Evolutionary conservation across 2,113 vertebrate genomes (phyloP).

Genomic region (Dromiciops gliroides): DNA sequence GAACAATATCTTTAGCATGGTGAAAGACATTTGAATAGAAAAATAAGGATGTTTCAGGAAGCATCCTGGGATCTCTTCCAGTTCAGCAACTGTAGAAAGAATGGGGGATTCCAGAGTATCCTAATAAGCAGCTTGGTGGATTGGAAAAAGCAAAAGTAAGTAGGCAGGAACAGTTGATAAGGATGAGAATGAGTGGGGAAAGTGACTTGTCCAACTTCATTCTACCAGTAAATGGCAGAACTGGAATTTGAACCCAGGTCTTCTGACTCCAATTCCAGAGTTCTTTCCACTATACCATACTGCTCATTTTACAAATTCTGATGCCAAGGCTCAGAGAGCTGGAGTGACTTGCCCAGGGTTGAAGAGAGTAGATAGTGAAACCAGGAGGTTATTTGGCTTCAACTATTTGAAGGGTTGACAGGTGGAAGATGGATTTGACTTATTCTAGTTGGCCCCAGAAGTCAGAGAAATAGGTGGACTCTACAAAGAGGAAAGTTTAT

Average conservation of each 20-base stretch:
- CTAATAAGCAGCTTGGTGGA: not conserved
- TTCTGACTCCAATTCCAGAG: not conserved
- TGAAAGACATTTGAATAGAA: not conserved
- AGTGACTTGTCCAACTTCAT: not conserved
- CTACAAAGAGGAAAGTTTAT: not conserved
- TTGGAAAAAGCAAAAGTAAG: not conserved
- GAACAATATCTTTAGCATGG: not conserved
- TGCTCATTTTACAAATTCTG: too few relatives aligned
- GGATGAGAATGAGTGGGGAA: not conserved
- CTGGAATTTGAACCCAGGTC: not conserved
- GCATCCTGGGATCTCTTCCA: not conserved
- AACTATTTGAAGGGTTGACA: not conserved
- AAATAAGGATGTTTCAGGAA: not conserved
- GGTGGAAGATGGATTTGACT: not conserved
- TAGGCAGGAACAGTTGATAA: not conserved
- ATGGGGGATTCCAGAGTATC: not conserved
- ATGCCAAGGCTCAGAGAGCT: not conserved
- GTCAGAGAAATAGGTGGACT: not conserved
- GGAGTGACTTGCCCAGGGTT: not conserved
- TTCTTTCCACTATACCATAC: not conserved
- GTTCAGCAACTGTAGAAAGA: not conserved
- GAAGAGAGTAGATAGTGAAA: not conserved
- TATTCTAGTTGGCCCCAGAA: too few relatives aligned
- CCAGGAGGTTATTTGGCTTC: not conserved
- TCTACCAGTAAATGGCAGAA: not conserved